Percentiles rank a stretch among this genome's conserved stretches.
These are phyloP conservation scores for fruit fly (Drosophila melanogaster) DNA, from an alignment of 1,140 invertebrate genomes.

Conservation along the genomic window DNA sequence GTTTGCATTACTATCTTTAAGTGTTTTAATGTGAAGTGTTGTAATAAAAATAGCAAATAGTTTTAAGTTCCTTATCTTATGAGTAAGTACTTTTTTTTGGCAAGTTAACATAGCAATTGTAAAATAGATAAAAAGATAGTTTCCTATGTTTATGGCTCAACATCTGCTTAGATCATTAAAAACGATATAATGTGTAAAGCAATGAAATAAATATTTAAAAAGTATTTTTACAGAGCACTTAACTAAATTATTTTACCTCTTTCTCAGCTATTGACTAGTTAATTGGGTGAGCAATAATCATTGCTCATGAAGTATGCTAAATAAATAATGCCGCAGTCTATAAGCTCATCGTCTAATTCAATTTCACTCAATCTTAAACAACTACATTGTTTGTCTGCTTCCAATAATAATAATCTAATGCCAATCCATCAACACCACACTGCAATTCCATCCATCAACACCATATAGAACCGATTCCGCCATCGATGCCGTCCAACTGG, in stretches of 20 bases:
- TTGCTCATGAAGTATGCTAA: background rate
- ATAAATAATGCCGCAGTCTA: background rate
- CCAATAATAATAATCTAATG: slow-evolving; percentile 49
- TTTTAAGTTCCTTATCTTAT: background rate
- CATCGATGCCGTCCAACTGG: slow-evolving; percentile 11
- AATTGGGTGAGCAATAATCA: background rate
- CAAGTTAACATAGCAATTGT: background rate
- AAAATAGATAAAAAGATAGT: background rate
- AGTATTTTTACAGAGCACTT: background rate
- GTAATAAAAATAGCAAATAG: background rate
- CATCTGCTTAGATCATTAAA: background rate
- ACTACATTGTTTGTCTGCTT: slow-evolving; percentile 30
- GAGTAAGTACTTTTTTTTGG: background rate
- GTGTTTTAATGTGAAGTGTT: no score
- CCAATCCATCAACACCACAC: slow-evolving; percentile 39
- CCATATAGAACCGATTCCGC: slow-evolving; percentile 24
- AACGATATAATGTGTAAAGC: background rate
- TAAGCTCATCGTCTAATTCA: slow-evolving; percentile 19
- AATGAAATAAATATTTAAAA: background rate
- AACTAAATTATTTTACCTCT: background rate
- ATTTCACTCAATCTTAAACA: slow-evolving; percentile 32
- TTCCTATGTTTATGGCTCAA: background rate
- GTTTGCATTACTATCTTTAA: background rate
- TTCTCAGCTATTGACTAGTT: background rate
- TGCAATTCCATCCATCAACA: slow-evolving; percentile 50